These are phyloP conservation scores for Mustela lutreola DNA, from an alignment of 2,113 vertebrate species.

Conservation along the genomic window DNA sequence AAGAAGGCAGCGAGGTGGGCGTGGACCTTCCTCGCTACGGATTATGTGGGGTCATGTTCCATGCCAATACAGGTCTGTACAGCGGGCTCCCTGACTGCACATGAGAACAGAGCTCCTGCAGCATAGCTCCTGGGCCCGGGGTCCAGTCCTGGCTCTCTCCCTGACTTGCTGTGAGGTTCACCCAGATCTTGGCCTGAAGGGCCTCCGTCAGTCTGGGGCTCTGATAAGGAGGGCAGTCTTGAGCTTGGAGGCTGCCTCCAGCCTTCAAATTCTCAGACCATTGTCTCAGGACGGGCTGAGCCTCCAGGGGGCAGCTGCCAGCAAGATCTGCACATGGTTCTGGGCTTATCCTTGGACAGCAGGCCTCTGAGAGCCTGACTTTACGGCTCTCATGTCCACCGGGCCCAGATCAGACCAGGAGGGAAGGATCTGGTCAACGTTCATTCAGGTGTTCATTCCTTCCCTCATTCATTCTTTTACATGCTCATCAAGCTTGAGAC, in stretches of 20 bases:
- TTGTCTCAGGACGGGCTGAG: background rate
- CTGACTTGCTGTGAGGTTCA: background rate
- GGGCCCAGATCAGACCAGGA: background rate
- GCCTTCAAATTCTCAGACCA: background rate
- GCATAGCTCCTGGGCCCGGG: background rate
- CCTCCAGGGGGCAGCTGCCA: background rate
- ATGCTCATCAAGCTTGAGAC: background rate
- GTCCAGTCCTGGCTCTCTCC: background rate
- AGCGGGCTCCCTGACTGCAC: slow-evolving; percentile 46
- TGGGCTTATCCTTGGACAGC: background rate
- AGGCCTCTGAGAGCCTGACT: background rate
- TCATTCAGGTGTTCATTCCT: background rate
- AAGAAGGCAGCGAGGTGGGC: slow-evolving; percentile 85
- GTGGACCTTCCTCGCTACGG: slow-evolving; percentile 64
- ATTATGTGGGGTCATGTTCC: slow-evolving; percentile 66
- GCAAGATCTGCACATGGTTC: background rate
- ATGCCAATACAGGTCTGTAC: slow-evolving; percentile 76
- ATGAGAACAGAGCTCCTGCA: background rate
- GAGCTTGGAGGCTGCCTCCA: background rate
- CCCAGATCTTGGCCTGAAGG: background rate
- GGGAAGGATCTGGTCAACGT: background rate
- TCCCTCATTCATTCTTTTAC: background rate
- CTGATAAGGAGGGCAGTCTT: background rate
- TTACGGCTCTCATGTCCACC: background rate
- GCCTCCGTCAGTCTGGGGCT: background rate